Percentiles rank a stretch among this genome's conserved stretches.
Evolutionary conservation across 2,113 vertebrate species (phyloP).

Genomic region (Oryzias celebensis): DNA sequence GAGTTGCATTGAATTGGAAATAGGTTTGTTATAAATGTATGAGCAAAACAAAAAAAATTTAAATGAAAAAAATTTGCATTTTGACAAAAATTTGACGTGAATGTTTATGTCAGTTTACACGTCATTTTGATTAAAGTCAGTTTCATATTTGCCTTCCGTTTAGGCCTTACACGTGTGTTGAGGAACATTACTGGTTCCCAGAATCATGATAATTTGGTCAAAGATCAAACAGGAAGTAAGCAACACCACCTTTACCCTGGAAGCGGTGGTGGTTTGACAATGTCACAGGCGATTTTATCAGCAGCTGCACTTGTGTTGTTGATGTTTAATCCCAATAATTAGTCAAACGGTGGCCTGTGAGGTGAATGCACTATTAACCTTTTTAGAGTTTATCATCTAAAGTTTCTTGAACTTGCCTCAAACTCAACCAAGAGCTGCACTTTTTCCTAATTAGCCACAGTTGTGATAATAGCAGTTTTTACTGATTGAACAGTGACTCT

Average conservation of each 20-base stretch:
- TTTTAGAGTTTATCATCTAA: conserved; percentile 1
- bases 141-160: background rate
- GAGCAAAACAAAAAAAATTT: too few species aligned
- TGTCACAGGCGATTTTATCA: conserved; percentile 5
- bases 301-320: background rate
- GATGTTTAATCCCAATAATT: conserved; percentile 5
- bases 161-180: background rate
- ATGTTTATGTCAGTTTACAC: too few species aligned
- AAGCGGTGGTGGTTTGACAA: conserved; percentile 29
- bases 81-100: too few species aligned
- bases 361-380: conserved; percentile 2
- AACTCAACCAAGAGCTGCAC: background rate
- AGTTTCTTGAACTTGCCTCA: conserved; percentile 11
- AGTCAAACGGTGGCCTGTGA: background rate
- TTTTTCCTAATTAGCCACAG: conserved; percentile 11
- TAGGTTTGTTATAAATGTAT: too few species aligned
- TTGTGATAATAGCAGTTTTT: background rate
- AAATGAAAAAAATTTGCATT: too few species aligned
- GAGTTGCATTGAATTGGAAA: too few species aligned
- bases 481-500: background rate
- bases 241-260: conserved; percentile 11
- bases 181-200: background rate
- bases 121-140: too few species aligned
- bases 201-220: conserved; percentile 5
- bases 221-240: conserved; percentile 13